Percentiles rank a stretch among this genome's conserved stretches.
Conservation (phyloP, 2,797 vertebrate genomes). For the Fistularia commersonii region DNA sequence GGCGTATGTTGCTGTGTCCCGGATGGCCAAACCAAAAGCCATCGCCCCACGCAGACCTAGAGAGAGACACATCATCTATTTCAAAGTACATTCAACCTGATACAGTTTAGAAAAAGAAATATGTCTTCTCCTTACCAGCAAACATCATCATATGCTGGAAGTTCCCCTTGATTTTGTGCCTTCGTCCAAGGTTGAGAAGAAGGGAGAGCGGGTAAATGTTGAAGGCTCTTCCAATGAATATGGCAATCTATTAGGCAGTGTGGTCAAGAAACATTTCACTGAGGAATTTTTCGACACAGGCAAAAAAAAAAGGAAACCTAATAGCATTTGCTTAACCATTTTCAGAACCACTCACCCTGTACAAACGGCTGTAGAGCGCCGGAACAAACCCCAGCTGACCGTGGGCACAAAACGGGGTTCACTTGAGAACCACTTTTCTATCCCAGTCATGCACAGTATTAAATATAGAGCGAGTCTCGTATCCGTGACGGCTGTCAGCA, state of each 20-base stretch:
- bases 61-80: too few species aligned
- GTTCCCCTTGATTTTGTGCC: constrained; percentile 93
- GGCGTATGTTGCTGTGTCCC: constrained; percentile 93
- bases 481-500: too few species aligned
- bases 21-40: constrained; percentile 93
- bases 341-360: too few species aligned
- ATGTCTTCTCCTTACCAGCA: constrained; percentile 77
- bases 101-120: too few species aligned
- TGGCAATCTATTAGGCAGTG: constrained; percentile 77
- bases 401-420: too few species aligned
- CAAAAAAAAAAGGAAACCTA: neutral
- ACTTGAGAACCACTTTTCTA: too few species aligned
- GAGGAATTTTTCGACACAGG: neutral
- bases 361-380: too few species aligned
- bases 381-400: too few species aligned
- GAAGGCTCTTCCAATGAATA: constrained; percentile 92
- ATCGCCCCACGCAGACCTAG: constrained; percentile 93
- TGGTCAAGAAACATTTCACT: constrained; percentile 61
- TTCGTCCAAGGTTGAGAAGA: constrained; percentile 90
- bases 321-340: too few species aligned
- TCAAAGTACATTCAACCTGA: too few species aligned
- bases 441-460: too few species aligned
- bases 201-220: constrained; percentile 96
- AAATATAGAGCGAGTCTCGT: too few species aligned
- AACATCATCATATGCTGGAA: constrained; percentile 99